phyloP scores from a whole-genome alignment of 2,797 vertebrate genomes.

The Pangasius mekongensis region DNA sequence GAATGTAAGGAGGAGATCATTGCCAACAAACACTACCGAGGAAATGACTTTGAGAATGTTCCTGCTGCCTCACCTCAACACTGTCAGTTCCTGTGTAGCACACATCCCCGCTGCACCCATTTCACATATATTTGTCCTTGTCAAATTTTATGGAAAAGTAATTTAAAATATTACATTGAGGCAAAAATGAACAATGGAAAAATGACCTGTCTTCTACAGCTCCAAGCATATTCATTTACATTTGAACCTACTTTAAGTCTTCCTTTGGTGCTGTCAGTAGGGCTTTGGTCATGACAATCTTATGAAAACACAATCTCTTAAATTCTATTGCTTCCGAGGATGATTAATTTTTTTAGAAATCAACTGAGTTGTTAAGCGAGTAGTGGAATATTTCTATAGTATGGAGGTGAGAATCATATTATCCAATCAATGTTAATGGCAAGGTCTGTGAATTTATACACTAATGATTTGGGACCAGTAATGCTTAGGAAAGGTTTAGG shows the following conservation, averaged over 20 bases:
- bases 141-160: not conserved
- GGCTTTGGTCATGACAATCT: too few species aligned
- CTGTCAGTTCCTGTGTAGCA: constrained; percentile 56
- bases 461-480: too few species aligned
- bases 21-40: constrained; percentile 46
- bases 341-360: too few species aligned
- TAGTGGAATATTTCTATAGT: too few species aligned
- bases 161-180: too few species aligned
- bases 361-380: too few species aligned
- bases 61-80: constrained; percentile 59
- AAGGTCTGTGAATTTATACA: too few species aligned
- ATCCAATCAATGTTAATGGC: too few species aligned
- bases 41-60: not conserved
- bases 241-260: not conserved
- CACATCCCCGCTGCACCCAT: constrained; percentile 65
- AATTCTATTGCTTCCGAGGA: not conserved
- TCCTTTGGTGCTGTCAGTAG: not conserved
- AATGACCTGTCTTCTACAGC: not conserved
- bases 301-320: not conserved
- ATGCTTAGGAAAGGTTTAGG: too few species aligned
- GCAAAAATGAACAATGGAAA: too few species aligned
- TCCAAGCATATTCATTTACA: not conserved
- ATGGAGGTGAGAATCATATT: too few species aligned
- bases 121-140: constrained; percentile 55
- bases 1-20: constrained; percentile 49